Percentiles rank a stretch among this genome's conserved stretches.
Evolutionary conservation across 2,888 invertebrate genomes (phyloP).

Genomic region (Boloria euphrosyne): DNA sequence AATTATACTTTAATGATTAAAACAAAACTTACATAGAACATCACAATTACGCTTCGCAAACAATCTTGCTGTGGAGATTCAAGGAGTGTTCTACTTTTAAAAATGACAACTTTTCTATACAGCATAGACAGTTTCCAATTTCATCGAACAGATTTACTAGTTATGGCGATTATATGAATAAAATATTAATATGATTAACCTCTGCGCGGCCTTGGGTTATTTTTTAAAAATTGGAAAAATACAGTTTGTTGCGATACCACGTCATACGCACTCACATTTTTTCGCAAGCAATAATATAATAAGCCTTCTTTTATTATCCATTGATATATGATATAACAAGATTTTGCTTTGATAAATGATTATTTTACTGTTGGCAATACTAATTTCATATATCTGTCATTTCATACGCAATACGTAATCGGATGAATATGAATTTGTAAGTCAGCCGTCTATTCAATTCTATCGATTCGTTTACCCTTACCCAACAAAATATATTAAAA

Average conservation of each 20-base stretch:
- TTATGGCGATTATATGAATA: constrained; percentile 10
- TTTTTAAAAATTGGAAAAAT: constrained; percentile 13
- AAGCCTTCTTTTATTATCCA: constrained; percentile 21
- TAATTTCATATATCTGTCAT: too few relatives aligned
- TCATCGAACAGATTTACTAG: constrained; percentile 12
- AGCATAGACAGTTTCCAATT: constrained; percentile 20
- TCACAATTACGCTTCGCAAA: constrained; percentile 83
- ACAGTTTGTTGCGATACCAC: constrained; percentile 10
- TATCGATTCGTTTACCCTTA: too few relatives aligned
- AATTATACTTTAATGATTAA: constrained; percentile 78
- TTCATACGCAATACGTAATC: too few relatives aligned
- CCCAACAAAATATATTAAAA: too few relatives aligned
- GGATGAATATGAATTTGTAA: too few relatives aligned
- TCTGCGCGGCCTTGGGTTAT: constrained; percentile 17
- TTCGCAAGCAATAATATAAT: constrained; percentile 31
- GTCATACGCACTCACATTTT: constrained; percentile 20
- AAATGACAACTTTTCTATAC: constrained; percentile 21
- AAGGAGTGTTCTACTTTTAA: constrained; percentile 17
- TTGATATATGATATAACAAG: constrained; percentile 19
- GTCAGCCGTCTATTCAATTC: too few relatives aligned
- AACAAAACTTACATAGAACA: constrained; percentile 81
- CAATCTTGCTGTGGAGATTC: constrained; percentile 61
- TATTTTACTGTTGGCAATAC: too few relatives aligned
- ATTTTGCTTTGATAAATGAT: constrained; percentile 6
- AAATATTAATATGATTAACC: constrained; percentile 13